Evolutionary conservation across 1,140 invertebrate genomes (phyloP), one percentile per base, ranked within the genome.

Genomic region (Drosophila navojoa): DNA sequence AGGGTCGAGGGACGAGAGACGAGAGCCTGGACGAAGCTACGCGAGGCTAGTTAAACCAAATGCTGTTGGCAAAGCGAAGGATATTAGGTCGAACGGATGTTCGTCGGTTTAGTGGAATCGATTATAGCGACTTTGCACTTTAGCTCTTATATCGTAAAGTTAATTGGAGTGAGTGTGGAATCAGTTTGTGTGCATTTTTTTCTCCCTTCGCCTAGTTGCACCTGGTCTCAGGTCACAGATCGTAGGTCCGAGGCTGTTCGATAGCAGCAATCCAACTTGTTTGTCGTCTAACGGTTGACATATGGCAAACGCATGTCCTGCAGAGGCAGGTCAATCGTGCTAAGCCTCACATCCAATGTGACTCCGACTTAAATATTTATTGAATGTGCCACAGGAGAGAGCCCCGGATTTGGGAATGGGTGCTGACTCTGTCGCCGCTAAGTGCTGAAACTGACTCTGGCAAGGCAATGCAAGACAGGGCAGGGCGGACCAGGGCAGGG

Each of bases 361-460:
- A 57, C 35, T 22, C 40, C 10, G 58, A 54, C 77, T 86, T 62
- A 81, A 87, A 76, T 76, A 78, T 85, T 86, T 85, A 78, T 81
- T 71, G 75, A 81, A 85, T 71, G 72, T 60, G 63, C 58, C 53
- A 22, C 64, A 45, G 27, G 47, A 64, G 66, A 40, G 67, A 35
- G 19, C 13, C 45, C 10, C 25, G 32, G n/a, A 44, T n/a, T 15
- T 13, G 13, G 35, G 9, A 7, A 38, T 19, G 27, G 50, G 19
- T 44, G 58, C 54, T 38, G 67, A 35, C 55, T 53, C 49, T 60
- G 29, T 53, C 15, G 10, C n/a, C 27, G 42, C 49, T 54, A 72
- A 72, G 70, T 68, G 38, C 15, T 71, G 44, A 19, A 13, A 15
- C 25, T 35, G 60, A n/a, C 32, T 44, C 22, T 29, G 32, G 32